Percentiles rank a stretch among this genome's conserved stretches.
Evolutionary conservation across 1,140 invertebrate genomes (phyloP).

Genomic region (Ceratina japonica): DNA sequence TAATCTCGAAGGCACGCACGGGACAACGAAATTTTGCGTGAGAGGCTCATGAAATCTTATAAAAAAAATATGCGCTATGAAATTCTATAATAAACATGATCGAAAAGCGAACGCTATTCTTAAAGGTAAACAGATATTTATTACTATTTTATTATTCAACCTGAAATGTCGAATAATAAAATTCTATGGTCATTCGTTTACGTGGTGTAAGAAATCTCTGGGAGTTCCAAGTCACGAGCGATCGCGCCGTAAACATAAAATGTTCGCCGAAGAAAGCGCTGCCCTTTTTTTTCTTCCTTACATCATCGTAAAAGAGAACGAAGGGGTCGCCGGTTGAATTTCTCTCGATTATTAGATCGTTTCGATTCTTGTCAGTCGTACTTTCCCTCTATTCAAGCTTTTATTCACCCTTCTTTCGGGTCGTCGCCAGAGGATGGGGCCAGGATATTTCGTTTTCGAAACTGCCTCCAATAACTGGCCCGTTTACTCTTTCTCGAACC

Average conservation of each 20-base stretch:
- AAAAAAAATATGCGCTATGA: too few relatives aligned
- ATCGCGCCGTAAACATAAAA: not conserved
- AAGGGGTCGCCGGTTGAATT: slow-evolving; percentile 35
- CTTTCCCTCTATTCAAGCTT: slow-evolving; percentile 19
- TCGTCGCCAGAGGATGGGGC: not conserved
- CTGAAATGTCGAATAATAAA: not conserved
- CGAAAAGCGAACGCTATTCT: too few relatives aligned
- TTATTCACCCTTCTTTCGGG: slow-evolving; percentile 39
- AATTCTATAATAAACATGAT: too few relatives aligned
- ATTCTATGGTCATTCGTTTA: not conserved
- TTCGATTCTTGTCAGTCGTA: slow-evolving; percentile 53
- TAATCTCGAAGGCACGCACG: not conserved
- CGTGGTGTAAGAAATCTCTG: not conserved
- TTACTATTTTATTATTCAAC: too few relatives aligned
- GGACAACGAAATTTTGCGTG: not conserved
- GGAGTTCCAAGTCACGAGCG: not conserved
- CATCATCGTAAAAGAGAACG: slow-evolving; percentile 6
- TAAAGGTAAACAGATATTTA: too few relatives aligned
- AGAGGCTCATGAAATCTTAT: too few relatives aligned
- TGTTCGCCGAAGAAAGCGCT: not conserved
- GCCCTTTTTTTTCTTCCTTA: not conserved
- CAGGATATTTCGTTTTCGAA: slow-evolving; percentile 54
- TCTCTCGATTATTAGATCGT: slow-evolving; percentile 66
- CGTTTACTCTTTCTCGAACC: slow-evolving; percentile 50
- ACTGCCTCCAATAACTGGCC: slow-evolving; percentile 52